Base-by-base conservation (phyloP, 2,888 invertebrate genomes). In the Caenorhabditis sp. region DNA sequence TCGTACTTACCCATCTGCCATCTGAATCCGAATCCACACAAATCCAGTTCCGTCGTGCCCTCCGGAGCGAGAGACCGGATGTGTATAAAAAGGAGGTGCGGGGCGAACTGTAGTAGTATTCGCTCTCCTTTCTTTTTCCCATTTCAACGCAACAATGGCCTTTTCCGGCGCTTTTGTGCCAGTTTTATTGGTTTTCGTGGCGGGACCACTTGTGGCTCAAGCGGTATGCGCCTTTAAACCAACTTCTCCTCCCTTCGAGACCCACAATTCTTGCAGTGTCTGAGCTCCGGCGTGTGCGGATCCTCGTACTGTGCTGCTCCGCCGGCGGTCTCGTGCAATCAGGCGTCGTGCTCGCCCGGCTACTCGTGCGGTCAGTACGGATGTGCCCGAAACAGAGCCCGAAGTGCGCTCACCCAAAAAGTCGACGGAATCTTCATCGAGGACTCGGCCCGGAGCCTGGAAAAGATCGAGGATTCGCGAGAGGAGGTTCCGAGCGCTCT, bases 281-380 rank as follows among this genome's bases (percentile, higher is more conserved):
- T 79, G 1, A 66, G 82, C 6, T 78, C 80, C 6, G 87, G 87
- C 22, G 85, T 85, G n/a, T 86, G 87, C 75, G 86, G 86, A 7
- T 72, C 76, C 9, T 80, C 82, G 11, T 79, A 81, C 45, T 81
- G 82, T 56, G 80, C 83, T 17, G 83, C 85, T 7, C 80, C 84
- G 2, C 76, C 83, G 5, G 52, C 79, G 9, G 56, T 63, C 3
- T 66, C 81, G 0, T 85, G 83, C 30, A 45, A 63, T 9, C 72
- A 79, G 6, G 63, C 82, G 5, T 71, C 79, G 2, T 87, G 87
- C 50, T 85, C 85, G 56, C 85, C 86, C 4, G 87, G 87, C 11
- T 87, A 87, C 48, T 81, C 86, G 3, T 87, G 87, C 65, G 87
- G 85, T 13, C 85, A 83, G 43, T 87, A 87, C 62, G 87, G 87